Percentiles rank a stretch among this genome's conserved stretches.
These are phyloP conservation scores for Tamias sibiricus DNA, from an alignment of 2,113 vertebrate genomes.

Conservation along the genomic window DNA sequence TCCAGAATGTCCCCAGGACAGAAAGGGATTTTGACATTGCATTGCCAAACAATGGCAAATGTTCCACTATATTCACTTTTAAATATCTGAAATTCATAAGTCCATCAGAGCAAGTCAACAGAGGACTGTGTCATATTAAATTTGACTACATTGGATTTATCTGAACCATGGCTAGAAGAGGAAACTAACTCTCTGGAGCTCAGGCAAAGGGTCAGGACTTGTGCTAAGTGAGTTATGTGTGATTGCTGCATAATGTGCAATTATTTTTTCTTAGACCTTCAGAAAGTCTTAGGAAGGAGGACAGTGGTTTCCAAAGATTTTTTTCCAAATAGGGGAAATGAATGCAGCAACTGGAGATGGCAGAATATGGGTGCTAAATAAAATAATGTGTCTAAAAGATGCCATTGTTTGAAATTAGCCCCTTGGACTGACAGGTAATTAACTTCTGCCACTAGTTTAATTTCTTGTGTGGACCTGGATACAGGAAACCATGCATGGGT, in stretches of 20 bases:
- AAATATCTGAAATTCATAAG: not conserved
- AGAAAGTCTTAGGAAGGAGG: not conserved
- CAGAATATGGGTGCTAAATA: constrained; percentile 72
- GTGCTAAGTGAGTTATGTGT: not conserved
- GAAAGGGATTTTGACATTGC: not conserved
- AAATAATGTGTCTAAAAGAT: constrained; percentile 75
- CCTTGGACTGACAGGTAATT: constrained; percentile 79
- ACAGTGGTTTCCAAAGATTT: not conserved
- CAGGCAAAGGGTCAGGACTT: not conserved
- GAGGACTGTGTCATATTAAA: not conserved
- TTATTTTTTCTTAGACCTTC: not conserved
- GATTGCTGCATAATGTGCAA: too few species aligned
- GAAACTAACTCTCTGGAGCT: not conserved
- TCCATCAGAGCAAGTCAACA: not conserved
- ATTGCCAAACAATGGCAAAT: not conserved
- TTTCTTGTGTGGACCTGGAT: constrained; percentile 73
- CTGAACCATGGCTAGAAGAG: not conserved
- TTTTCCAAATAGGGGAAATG: not conserved
- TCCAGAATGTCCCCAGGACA: not conserved
- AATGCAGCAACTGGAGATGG: not conserved
- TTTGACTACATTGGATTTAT: not conserved
- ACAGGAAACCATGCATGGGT: constrained; percentile 80
- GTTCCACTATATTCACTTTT: not conserved
- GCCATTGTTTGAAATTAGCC: constrained; percentile 77
- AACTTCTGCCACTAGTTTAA: constrained; percentile 78